Base-by-base conservation (phyloP, 2,888 invertebrate genomes). In the Harpalus rufipes region DNA sequence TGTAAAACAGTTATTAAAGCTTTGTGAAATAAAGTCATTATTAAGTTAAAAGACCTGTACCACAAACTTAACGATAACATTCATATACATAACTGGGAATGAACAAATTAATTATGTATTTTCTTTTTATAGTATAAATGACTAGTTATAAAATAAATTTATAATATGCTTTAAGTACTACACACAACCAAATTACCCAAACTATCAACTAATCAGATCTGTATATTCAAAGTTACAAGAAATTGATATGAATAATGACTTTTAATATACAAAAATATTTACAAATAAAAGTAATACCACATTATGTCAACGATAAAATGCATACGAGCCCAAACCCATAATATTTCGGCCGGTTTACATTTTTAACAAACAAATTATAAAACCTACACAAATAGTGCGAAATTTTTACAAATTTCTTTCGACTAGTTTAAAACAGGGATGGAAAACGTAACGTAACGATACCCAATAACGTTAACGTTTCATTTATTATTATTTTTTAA, bases 1-100 rank as follows among this genome's bases (percentile, higher is more conserved):
- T 90, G 58, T 90, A 88, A 87, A 74, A 74, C 65, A 16, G 80
- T 86, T 59, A 76, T 68, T 59, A 87, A 86, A 32, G 86, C 86
- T 21, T 84, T 86, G 76, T 86, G 61, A 32, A 61, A 80, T 59
- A 59, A 80, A 61, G 32, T 61, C 59, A 61, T 80, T 80, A 61
- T 61, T 61, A 61, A 80, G 14, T 32, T 44, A 76, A 44, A 76
- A 44, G 18, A 80, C 80, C 80, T 59, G 41, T 80, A 80, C 80
- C 80, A 61, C 61, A 80, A 58, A 80, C 80, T 61, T 80, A 80
- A 80, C 80, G 41, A 39, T 79, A 79, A 79, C 58, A 79, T 39
- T 61, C 41, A n/a, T n/a, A 14, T 59, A 59, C 58, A 79, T 79
- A 79, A 80, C 61, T 80, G 39, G 80, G 80, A 80, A 80, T 80